phyloP scores from a whole-genome alignment of 30 jellyfish, hydroid and myxozoan genomes.

The Rhopilema esculentum region DNA sequence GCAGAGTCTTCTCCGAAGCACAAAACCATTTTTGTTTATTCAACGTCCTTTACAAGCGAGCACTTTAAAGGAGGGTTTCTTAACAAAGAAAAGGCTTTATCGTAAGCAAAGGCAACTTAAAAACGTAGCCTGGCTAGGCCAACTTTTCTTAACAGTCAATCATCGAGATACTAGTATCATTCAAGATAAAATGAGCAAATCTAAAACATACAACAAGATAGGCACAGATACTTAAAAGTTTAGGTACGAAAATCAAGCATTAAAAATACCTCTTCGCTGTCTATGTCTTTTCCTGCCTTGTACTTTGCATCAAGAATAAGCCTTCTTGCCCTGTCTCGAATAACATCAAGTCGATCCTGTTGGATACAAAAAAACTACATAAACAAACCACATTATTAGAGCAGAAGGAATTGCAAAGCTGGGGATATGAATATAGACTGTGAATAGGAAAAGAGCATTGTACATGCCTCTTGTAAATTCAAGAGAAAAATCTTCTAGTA shows the following conservation, averaged over 20 bases:
- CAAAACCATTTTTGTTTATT: neutral
- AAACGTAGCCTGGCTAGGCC: too few relatives aligned
- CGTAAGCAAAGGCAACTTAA: neutral
- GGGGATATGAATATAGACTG: too few relatives aligned
- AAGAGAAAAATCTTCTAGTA: too few relatives aligned
- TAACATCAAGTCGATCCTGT: conserved; percentile 81
- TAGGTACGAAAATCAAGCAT: neutral
- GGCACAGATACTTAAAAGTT: too few relatives aligned
- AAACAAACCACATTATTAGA: too few relatives aligned
- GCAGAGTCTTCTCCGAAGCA: neutral
- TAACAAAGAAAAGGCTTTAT: neutral
- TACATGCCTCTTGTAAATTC: too few relatives aligned
- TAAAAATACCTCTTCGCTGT: conserved; percentile 27
- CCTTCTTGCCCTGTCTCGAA: conserved; percentile 85
- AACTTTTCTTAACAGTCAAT: too few relatives aligned
- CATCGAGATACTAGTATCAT: too few relatives aligned
- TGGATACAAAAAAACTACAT: neutral
- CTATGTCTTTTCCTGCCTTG: conserved; percentile 54
- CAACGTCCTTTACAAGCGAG: neutral
- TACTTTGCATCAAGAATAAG: conserved; percentile 82
- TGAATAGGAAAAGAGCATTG: too few relatives aligned
- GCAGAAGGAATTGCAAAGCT: too few relatives aligned
- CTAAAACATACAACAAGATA: too few relatives aligned
- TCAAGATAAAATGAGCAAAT: too few relatives aligned
- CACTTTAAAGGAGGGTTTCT: neutral